Percentiles rank a stretch among this genome's conserved stretches.
Evolutionary conservation across 2,797 vertebrate genomes (phyloP).

Genomic region (Rhinella marina): DNA sequence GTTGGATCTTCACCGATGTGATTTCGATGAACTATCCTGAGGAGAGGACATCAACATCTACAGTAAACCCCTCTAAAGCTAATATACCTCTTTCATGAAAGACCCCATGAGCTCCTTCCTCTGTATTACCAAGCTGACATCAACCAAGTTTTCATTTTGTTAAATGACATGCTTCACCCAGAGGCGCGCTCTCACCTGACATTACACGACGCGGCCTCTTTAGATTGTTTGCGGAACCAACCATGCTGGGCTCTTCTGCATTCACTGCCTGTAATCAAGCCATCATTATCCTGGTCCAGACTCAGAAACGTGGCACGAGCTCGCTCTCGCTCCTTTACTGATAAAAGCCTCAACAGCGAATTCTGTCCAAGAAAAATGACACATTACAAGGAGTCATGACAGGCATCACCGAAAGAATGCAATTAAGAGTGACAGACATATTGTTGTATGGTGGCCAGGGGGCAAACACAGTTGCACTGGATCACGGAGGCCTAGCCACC

Average conservation of each 20-base stretch:
- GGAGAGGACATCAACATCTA: too few relatives aligned
- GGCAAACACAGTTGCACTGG: background rate
- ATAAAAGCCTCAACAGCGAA: conserved; percentile 86
- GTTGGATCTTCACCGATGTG: too few relatives aligned
- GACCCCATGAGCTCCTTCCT: background rate
- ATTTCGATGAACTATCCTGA: too few relatives aligned
- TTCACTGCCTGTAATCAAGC: conserved; percentile 79
- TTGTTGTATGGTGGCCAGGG: background rate
- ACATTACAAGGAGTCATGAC: background rate
- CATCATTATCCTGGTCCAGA: conserved; percentile 79
- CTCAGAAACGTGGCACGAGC: conserved; percentile 81
- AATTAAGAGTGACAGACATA: background rate
- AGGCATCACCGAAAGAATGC: background rate
- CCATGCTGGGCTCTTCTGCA: conserved; percentile 80
- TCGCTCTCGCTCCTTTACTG: conserved; percentile 85
- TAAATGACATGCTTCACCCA: background rate
- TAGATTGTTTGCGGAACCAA: conserved; percentile 89
- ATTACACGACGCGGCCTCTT: conserved; percentile 86
- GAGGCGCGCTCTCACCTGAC: conserved; percentile 81
- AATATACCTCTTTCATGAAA: background rate
- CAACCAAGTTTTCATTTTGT: background rate
- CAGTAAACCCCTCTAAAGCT: background rate
- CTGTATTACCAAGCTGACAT: background rate
- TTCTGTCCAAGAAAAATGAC: conserved; percentile 74
- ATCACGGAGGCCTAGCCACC: background rate